Conservation (phyloP, 1,140 invertebrate genomes). For the Globodera rostochiensis region DNA sequence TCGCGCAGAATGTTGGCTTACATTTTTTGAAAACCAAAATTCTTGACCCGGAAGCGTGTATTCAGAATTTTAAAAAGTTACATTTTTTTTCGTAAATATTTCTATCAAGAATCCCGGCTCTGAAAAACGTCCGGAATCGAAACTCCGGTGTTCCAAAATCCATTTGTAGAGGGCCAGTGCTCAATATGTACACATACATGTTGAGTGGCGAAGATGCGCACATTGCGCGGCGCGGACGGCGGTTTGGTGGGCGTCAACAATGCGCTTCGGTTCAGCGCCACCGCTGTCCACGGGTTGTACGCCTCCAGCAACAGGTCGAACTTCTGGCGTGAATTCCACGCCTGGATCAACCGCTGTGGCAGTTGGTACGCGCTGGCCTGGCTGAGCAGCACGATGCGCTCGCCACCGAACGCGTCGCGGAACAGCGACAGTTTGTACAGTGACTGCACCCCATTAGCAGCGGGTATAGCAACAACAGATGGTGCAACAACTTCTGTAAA, state of each 20-base stretch:
- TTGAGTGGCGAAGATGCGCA: constrained; percentile 62
- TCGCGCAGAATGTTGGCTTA: too few species aligned
- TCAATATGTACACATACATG: constrained; percentile 36
- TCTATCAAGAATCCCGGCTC: too few species aligned
- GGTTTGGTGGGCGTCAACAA: constrained; percentile 62
- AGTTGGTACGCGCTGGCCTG: constrained; percentile 38
- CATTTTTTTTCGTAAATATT: too few species aligned
- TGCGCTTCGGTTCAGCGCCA: constrained; percentile 54
- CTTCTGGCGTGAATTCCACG: constrained; percentile 56
- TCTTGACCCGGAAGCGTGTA: too few species aligned
- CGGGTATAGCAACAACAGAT: background rate
- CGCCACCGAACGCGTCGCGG: constrained; percentile 56
- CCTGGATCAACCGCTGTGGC: constrained; percentile 48
- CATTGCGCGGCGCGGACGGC: constrained; percentile 46
- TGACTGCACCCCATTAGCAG: background rate
- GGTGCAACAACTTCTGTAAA: too few species aligned
- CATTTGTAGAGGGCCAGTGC: too few species aligned
- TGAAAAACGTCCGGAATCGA: too few species aligned
- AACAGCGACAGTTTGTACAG: constrained; percentile 50
- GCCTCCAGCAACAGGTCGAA: constrained; percentile 59
- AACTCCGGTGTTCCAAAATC: too few species aligned
- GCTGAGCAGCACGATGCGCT: constrained; percentile 47
- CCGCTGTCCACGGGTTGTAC: constrained; percentile 53
- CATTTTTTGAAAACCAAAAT: too few species aligned
- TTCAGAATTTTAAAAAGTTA: too few species aligned